Evolutionary conservation across 2,888 invertebrate species (phyloP).

Genomic region (Patella pellucida): DNA sequence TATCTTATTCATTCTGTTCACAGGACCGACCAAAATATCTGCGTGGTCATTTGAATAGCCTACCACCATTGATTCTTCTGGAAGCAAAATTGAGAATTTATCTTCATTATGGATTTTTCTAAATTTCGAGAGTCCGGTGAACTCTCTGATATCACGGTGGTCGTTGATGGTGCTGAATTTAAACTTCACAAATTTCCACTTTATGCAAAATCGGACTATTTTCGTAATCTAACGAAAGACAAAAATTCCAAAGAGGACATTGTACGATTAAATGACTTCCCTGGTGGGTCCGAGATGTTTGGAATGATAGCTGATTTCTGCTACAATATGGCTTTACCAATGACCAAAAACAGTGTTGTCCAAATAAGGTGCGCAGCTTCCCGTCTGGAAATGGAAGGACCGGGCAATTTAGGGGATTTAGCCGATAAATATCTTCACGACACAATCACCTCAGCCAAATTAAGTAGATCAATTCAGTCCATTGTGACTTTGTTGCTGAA

Average conservation of each 20-base stretch:
- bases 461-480: slow-evolving; percentile 51
- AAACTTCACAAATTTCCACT: slow-evolving; percentile 69
- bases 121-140: slow-evolving; percentile 66
- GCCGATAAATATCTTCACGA: slow-evolving; percentile 63
- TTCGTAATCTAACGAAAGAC: slow-evolving; percentile 57
- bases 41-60: no score
- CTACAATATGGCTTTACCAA: slow-evolving; percentile 64
- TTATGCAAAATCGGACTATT: slow-evolving; percentile 68
- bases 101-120: slow-evolving; percentile 57
- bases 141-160: slow-evolving; percentile 67
- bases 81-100: not conserved
- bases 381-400: slow-evolving; percentile 64
- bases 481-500: slow-evolving; percentile 56
- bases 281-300: slow-evolving; percentile 67
- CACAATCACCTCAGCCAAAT: slow-evolving; percentile 60
- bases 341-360: slow-evolving; percentile 62
- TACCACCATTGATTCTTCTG: no score
- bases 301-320: slow-evolving; percentile 68
- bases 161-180: slow-evolving; percentile 60
- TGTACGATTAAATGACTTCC: slow-evolving; percentile 64
- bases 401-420: slow-evolving; percentile 60
- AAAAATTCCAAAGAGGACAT: slow-evolving; percentile 39
- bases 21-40: no score
- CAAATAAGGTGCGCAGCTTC: slow-evolving; percentile 66
- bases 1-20: no score